Conservation (phyloP, 2,797 vertebrate species). For the Dermochelys coriacea region DNA sequence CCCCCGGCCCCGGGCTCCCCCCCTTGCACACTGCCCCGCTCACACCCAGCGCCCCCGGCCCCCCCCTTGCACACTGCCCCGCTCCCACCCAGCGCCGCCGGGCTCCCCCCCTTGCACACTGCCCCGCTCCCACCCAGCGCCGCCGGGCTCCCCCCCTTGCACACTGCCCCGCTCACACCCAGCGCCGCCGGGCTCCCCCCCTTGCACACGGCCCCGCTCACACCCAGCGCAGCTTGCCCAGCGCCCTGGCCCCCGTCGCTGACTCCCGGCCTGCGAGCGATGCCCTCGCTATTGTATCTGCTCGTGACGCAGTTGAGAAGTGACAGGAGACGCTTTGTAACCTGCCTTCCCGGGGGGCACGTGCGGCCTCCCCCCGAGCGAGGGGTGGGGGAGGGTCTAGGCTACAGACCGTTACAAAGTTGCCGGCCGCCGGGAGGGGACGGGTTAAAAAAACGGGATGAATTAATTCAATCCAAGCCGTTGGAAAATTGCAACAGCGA, state of each 20-base stretch:
- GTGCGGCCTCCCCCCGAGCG: neutral
- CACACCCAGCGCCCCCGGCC: too few relatives aligned
- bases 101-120: neutral
- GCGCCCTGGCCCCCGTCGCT: neutral
- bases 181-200: too few relatives aligned
- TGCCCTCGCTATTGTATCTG: constrained; percentile 69
- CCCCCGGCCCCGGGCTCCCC: too few relatives aligned
- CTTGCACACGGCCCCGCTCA: neutral
- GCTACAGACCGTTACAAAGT: constrained; percentile 35
- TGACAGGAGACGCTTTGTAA: constrained; percentile 40
- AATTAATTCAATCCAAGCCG: constrained; percentile 6
- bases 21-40: too few relatives aligned
- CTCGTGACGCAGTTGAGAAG: constrained; percentile 9
- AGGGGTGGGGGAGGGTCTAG: neutral
- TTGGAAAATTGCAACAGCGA: neutral
- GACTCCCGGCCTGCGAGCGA: constrained; percentile 18
- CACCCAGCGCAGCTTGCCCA: neutral
- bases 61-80: too few relatives aligned
- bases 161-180: neutral
- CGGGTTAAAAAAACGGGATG: constrained; percentile 23
- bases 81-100: too few relatives aligned
- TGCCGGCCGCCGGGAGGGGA: constrained; percentile 14
- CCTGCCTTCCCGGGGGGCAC: constrained; percentile 55
- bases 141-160: neutral
- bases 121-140: neutral